These are phyloP conservation scores for Drosophila kanapiae DNA, from an alignment of 1,140 invertebrate genomes.

Conservation along the genomic window DNA sequence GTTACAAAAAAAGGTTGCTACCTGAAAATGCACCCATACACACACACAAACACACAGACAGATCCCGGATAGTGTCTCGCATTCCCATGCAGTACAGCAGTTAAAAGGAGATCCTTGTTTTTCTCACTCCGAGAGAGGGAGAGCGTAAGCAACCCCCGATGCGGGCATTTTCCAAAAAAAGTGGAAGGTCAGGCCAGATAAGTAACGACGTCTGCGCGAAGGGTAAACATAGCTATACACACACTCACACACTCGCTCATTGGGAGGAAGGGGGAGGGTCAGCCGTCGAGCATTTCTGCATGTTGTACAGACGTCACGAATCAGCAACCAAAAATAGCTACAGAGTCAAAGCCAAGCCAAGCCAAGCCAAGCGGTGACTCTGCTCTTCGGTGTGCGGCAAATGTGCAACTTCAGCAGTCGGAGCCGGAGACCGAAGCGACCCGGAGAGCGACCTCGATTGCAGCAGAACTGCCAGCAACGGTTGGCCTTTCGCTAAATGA, in stretches of 20 bases:
- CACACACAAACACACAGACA: background rate
- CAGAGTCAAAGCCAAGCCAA: slow-evolving; percentile 27
- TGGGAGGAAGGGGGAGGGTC: slow-evolving; percentile 57
- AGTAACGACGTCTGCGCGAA: slow-evolving; percentile 64
- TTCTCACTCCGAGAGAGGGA: background rate
- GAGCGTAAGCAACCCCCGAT: slow-evolving; percentile 46
- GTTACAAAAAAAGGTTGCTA: slow-evolving; percentile 61
- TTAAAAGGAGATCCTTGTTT: slow-evolving; percentile 28
- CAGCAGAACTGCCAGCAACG: slow-evolving; percentile 46
- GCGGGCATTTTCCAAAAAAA: slow-evolving; percentile 33
- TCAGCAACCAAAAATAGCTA: slow-evolving; percentile 43
- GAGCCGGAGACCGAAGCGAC: slow-evolving; percentile 30
- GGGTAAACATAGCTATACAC: slow-evolving; percentile 69
- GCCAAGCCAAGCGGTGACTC: slow-evolving; percentile 39
- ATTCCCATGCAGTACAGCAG: slow-evolving; percentile 67
- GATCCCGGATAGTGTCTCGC: slow-evolving; percentile 15
- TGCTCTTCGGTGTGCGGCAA: slow-evolving; percentile 33
- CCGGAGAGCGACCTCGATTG: slow-evolving; percentile 71
- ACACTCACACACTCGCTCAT: slow-evolving; percentile 13
- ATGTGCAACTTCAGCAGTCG: slow-evolving; percentile 74
- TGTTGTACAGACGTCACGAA: slow-evolving; percentile 73
- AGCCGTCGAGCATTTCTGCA: slow-evolving; percentile 65
- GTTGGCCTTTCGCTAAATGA: slow-evolving; percentile 58
- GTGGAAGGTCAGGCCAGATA: slow-evolving; percentile 63
- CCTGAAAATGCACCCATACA: slow-evolving; percentile 46